Conservation (phyloP, 1,140 invertebrate species). For the Zelostemma sp. region DNA sequence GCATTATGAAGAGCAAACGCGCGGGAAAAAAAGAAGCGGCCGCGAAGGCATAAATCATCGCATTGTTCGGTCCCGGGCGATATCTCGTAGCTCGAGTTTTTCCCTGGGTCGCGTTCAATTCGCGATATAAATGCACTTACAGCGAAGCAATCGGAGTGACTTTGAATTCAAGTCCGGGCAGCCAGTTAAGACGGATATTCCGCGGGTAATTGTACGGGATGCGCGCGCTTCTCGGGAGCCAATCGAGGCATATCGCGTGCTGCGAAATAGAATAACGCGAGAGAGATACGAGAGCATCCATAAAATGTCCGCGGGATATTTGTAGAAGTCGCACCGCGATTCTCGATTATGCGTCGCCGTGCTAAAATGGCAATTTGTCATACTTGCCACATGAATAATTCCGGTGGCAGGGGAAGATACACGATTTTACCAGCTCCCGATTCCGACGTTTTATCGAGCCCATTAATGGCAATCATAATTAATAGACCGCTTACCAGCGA, state of each 20-base stretch:
- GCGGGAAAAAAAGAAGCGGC: slow-evolving; percentile 27
- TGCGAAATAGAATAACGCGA: slow-evolving; percentile 18
- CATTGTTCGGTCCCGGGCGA: slow-evolving; percentile 25
- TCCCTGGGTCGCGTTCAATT: slow-evolving; percentile 29
- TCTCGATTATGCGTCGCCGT: slow-evolving; percentile 42
- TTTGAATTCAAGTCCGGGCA: slow-evolving; percentile 20
- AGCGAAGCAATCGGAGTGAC: slow-evolving; percentile 30
- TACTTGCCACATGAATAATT: slow-evolving; percentile 45
- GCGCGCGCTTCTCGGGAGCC: neutral
- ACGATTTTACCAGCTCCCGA: slow-evolving; percentile 38
- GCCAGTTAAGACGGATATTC: slow-evolving; percentile 15
- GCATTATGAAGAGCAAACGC: slow-evolving; percentile 27
- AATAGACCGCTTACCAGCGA: slow-evolving; percentile 46
- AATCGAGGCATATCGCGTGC: slow-evolving; percentile 21
- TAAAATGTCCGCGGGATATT: slow-evolving; percentile 45
- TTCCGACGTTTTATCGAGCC: slow-evolving; percentile 47
- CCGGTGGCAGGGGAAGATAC: slow-evolving; percentile 19
- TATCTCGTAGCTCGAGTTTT: slow-evolving; percentile 17
- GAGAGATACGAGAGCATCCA: slow-evolving; percentile 38
- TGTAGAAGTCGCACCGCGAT: slow-evolving; percentile 31
- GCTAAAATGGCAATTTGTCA: slow-evolving; percentile 49
- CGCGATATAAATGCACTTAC: slow-evolving; percentile 27
- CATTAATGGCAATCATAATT: slow-evolving; percentile 52
- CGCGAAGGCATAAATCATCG: slow-evolving; percentile 35
- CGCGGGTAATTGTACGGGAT: slow-evolving; percentile 17